A percentile compares a stretch with the other conserved stretches of the same genome.
These are phyloP conservation scores for Archivesica marissinica DNA, from an alignment of 1,140 invertebrate genomes.

Conservation along the genomic window DNA sequence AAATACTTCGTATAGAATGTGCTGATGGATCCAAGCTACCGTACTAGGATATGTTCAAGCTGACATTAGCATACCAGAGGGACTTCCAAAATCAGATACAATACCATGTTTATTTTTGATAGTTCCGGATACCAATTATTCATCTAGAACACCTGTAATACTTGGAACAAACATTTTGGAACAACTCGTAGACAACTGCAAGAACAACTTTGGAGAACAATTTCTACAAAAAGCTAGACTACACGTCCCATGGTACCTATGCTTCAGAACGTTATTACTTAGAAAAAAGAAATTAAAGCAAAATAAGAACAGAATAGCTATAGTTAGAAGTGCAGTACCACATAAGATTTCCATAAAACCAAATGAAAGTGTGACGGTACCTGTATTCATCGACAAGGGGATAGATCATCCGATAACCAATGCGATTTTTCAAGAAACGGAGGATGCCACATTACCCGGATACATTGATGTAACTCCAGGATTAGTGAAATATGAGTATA, in stretches of 20 bases:
- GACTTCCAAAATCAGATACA: background rate
- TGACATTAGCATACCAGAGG: background rate
- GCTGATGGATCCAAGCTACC: conserved; percentile 56
- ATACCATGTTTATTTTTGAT: conserved; percentile 17
- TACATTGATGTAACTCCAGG: background rate
- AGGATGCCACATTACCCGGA: background rate
- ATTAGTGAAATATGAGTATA: background rate
- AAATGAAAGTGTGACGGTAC: conserved; percentile 1
- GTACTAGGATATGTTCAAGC: conserved; percentile 41
- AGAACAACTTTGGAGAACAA: conserved; percentile 7
- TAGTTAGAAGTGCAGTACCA: conserved; percentile 8
- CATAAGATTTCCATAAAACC: conserved; percentile 31
- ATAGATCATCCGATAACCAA: conserved; percentile 2
- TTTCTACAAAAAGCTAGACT: conserved; percentile 36
- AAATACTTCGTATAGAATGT: conserved; percentile 59
- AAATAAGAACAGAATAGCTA: too few species aligned
- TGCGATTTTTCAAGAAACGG: conserved; percentile 14
- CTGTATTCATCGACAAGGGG: background rate
- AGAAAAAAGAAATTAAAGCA: too few species aligned
- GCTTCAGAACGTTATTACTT: conserved; percentile 30
- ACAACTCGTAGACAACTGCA: background rate
- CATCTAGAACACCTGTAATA: conserved; percentile 35
- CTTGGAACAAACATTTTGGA: conserved; percentile 42
- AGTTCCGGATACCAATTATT: conserved; percentile 46
- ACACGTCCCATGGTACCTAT: conserved; percentile 22